Percentiles rank a stretch among this genome's conserved stretches.
phyloP scores from a whole-genome alignment of 2,113 vertebrate genomes.

The Vidua chalybeata region DNA sequence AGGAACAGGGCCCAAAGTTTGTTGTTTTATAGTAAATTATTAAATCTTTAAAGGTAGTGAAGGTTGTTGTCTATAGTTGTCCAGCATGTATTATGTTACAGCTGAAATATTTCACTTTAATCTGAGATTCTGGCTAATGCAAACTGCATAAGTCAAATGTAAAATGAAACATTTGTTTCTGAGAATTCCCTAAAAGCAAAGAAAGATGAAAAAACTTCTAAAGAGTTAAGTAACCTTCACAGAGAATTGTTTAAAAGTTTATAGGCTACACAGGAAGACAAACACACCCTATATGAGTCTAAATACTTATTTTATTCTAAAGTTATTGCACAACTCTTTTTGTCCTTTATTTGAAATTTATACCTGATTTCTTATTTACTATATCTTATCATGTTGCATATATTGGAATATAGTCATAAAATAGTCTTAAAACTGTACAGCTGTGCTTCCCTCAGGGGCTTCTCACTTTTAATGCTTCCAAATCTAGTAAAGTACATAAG shows the following conservation, averaged over 20 bases:
- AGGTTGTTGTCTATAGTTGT: background rate
- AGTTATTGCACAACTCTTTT: background rate
- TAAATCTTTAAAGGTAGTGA: background rate
- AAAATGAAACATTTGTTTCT: background rate
- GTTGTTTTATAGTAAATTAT: background rate
- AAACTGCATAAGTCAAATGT: background rate
- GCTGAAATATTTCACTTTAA: background rate
- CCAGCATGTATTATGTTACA: background rate
- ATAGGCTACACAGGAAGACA: background rate
- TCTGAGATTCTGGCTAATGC: background rate
- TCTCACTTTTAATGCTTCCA: background rate
- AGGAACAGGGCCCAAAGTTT: background rate
- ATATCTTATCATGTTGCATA: background rate
- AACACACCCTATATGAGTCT: background rate
- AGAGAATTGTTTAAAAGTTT: background rate
- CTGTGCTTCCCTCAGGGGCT: background rate
- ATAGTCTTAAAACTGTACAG: background rate
- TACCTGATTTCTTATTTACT: background rate
- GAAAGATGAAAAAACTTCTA: background rate
- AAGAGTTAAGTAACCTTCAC: background rate
- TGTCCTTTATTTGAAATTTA: background rate
- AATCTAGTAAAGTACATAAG: background rate
- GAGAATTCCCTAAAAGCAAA: background rate
- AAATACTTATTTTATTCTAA: background rate
- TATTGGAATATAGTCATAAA: background rate